Conservation (phyloP, 2,888 invertebrate species). For the Lamellibrachia columna region DNA sequence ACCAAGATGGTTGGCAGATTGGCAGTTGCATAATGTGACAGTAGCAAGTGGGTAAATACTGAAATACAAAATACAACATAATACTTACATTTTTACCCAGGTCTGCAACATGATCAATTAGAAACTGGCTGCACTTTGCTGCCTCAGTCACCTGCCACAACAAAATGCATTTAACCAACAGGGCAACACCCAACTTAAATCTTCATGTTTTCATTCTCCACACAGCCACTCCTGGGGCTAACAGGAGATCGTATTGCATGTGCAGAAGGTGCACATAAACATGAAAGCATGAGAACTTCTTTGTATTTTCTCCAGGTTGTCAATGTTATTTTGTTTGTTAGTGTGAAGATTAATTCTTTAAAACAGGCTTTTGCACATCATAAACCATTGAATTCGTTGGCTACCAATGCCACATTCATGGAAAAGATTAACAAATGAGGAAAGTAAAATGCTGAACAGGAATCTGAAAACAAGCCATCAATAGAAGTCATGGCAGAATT, state of each 20-base stretch:
- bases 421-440: constrained; percentile 19
- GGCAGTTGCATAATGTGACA: background rate
- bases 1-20: constrained; percentile 39
- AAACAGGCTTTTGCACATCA: background rate
- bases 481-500: background rate
- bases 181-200: background rate
- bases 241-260: too few species aligned
- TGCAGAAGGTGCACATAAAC: too few species aligned
- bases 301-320: too few species aligned
- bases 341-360: too few species aligned
- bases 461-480: background rate
- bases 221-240: too few species aligned
- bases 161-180: too few species aligned
- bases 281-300: too few species aligned
- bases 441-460: too few species aligned
- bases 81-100: constrained; percentile 79
- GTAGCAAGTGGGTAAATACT: too few species aligned
- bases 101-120: constrained; percentile 69
- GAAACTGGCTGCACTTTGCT: background rate
- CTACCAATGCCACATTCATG: background rate
- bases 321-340: too few species aligned
- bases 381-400: background rate
- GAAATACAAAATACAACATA: too few species aligned
- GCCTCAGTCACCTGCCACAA: constrained; percentile 63
- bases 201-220: too few species aligned